Conservation (phyloP, 2,113 vertebrate genomes). For the Petrocephalus microphthalmus region DNA sequence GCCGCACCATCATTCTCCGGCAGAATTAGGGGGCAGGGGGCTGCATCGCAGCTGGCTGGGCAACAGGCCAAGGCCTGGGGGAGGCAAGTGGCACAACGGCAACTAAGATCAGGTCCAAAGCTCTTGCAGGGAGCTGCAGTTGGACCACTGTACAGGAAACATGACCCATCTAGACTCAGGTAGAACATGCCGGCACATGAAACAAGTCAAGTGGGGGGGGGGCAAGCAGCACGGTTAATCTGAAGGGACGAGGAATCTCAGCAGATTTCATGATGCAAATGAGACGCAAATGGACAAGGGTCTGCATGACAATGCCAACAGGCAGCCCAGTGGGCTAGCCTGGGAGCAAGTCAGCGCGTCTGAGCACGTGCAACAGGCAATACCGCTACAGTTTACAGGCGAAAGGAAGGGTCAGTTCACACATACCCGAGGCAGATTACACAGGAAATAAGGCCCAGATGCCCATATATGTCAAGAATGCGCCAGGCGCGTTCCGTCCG, state of each 20-base stretch:
- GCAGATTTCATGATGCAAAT: not conserved
- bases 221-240: not conserved
- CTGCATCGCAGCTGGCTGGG: not conserved
- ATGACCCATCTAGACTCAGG: not conserved
- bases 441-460: not conserved
- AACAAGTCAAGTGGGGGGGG: not conserved
- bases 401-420: not conserved
- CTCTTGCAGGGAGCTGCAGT: not conserved
- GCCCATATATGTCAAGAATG: not conserved
- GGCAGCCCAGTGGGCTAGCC: not conserved
- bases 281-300: not conserved
- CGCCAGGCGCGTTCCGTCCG: not conserved
- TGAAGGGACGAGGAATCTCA: not conserved
- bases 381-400: not conserved
- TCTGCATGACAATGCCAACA: not conserved
- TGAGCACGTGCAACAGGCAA: not conserved
- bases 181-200: not conserved
- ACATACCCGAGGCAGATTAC: not conserved
- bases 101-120: not conserved
- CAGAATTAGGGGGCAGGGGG: not conserved
- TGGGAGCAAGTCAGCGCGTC: not conserved
- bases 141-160: not conserved
- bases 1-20: not conserved
- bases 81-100: not conserved
- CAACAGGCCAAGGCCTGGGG: not conserved